Conservation (phyloP, 2,888 invertebrate species). For the Icerya purchasi region DNA sequence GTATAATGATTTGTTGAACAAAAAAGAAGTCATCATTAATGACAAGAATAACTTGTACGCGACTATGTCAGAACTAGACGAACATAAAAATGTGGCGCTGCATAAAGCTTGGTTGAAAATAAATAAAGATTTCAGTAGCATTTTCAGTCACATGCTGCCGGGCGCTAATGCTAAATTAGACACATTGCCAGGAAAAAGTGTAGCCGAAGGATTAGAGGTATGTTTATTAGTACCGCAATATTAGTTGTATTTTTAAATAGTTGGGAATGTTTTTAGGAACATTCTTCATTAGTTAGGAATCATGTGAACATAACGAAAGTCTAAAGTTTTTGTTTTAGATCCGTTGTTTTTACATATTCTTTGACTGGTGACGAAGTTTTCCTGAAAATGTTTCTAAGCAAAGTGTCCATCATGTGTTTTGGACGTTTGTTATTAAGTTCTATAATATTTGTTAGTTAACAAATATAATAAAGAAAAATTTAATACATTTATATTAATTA, state of each 20-base stretch:
- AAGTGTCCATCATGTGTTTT: too few relatives aligned
- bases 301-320: not conserved
- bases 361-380: too few relatives aligned
- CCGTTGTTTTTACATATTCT: too few relatives aligned
- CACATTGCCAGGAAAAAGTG: constrained; percentile 46
- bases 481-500: too few relatives aligned
- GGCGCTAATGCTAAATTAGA: constrained; percentile 72
- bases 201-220: constrained; percentile 73
- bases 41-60: constrained; percentile 51
- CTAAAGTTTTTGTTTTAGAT: too few relatives aligned
- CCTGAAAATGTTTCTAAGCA: too few relatives aligned
- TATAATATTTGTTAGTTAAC: too few relatives aligned
- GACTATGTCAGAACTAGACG: constrained; percentile 71
- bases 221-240: not conserved
- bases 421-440: too few relatives aligned
- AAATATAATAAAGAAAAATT: too few relatives aligned
- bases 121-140: constrained; percentile 80
- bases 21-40: constrained; percentile 41
- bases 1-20: constrained; percentile 45
- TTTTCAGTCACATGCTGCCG: constrained; percentile 75
- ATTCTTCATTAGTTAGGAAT: not conserved
- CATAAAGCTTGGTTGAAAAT: constrained; percentile 66
- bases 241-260: not conserved
- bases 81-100: constrained; percentile 68
- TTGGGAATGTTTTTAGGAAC: not conserved